Percentiles rank a stretch among this genome's conserved stretches.
Evolutionary conservation across 1,140 invertebrate genomes (phyloP).

Genomic region (Meloidogyne chitwoodi): DNA sequence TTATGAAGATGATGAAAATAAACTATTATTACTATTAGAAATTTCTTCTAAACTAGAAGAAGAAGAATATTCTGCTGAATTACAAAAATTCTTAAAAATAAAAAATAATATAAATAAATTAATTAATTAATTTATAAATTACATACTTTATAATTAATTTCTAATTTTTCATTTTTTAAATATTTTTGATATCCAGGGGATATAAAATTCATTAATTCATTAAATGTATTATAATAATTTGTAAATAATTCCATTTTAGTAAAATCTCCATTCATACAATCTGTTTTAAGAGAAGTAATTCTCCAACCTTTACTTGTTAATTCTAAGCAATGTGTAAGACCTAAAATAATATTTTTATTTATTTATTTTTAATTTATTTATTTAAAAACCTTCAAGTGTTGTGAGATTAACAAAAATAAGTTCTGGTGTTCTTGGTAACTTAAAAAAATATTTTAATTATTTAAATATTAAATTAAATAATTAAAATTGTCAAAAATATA

Average conservation of each 20-base stretch:
- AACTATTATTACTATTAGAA: not conserved
- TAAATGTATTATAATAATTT: slow-evolving; percentile 55
- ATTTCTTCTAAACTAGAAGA: not conserved
- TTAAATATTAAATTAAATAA: not conserved
- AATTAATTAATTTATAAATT: too few relatives aligned
- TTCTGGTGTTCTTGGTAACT: slow-evolving; percentile 50
- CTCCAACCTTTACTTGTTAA: slow-evolving; percentile 57
- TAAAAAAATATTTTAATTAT: too few relatives aligned
- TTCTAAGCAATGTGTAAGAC: slow-evolving; percentile 59
- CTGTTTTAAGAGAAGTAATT: slow-evolving; percentile 49
- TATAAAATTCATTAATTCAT: slow-evolving; percentile 52
- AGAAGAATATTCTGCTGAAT: not conserved
- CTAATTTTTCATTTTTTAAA: slow-evolving; percentile 41
- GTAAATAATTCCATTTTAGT: slow-evolving; percentile 56
- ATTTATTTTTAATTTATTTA: not conserved
- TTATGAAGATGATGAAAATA: not conserved
- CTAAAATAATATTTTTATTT: slow-evolving; percentile 24
- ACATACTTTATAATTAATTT: not conserved
- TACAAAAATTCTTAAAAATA: not conserved
- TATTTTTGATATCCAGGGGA: slow-evolving; percentile 51
- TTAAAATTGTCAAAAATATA: too few relatives aligned
- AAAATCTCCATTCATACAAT: slow-evolving; percentile 59
- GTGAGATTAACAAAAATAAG: slow-evolving; percentile 59
- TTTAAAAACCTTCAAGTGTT: slow-evolving; percentile 51
- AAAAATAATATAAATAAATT: too few relatives aligned